Evolutionary conservation across 2,888 invertebrate species (phyloP), one percentile per base, ranked within the genome.

Genomic region (Mamestra brassicae): DNA sequence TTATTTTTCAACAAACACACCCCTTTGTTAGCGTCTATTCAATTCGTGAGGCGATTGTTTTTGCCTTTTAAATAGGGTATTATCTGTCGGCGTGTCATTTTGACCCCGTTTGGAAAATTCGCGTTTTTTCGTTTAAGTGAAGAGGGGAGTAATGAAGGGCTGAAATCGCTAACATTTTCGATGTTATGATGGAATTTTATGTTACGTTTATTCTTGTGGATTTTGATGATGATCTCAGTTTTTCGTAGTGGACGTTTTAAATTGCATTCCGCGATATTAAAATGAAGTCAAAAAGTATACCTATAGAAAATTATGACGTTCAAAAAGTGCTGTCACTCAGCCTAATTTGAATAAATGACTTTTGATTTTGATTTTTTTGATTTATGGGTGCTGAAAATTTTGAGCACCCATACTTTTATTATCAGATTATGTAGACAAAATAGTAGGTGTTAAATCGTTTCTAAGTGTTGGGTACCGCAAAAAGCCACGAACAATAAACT

Each of bases 1-100:
- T 45, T 47, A 69, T 79, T 72, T 83, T 82, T 79, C 67, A 78
- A 71, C 74, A 62, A 78, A 73, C 26, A 65, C 71, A 36, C 45
- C 74, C 71, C 77, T 85, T 85, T 87, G 85, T 83, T 70, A 71
- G 45, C 54, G 45, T 55, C 60, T 45, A 65, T 83, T 78, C 76
- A 83, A 86, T 76, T 83, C n/a, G 76, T 54, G 55, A 57, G n/a
- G 54, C 73, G 75, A 84, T 87, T 84, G 84, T 86, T 85, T 84
- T 87, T 70, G 52, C 74, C 58, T 38, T 83, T 76, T 76, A 76
- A 85, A 80, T 74, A 80, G 71, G 67, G 65, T 54, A 87, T 87
- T 85, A 85, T 85, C 85, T 68, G 70, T 38, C 17, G 50, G 62
- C 76, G 52, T 72, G 69, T 76, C 71, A 69, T 74, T 66, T 26